Conservation (phyloP, 92 coral and sea anemone species). For the Isaurus tuberculatus region DNA sequence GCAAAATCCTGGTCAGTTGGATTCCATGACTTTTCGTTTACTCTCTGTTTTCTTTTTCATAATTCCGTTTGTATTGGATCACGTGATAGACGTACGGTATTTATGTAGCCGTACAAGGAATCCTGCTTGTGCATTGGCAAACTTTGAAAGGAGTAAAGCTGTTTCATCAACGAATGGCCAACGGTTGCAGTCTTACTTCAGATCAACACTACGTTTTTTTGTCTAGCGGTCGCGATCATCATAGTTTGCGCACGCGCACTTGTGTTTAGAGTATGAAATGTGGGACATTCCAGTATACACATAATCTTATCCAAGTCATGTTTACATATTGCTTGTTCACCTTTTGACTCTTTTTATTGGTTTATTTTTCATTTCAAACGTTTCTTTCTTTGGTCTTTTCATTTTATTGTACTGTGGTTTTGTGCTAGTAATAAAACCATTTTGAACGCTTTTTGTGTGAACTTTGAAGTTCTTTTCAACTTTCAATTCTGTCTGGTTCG, state of each 20-base stretch:
- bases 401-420: neutral
- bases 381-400: neutral
- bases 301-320: neutral
- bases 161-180: neutral
- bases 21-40: too few relatives aligned
- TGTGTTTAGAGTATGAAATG: slow-evolving; percentile 3
- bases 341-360: slow-evolving; percentile 22
- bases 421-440: slow-evolving; percentile 16
- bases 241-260: neutral
- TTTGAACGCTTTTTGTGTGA: neutral
- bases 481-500: neutral
- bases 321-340: neutral
- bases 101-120: too few relatives aligned
- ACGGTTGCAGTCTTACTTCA: neutral
- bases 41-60: too few relatives aligned
- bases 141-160: neutral
- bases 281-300: slow-evolving; percentile 34
- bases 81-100: too few relatives aligned
- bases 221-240: neutral
- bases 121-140: neutral
- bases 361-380: slow-evolving; percentile 32
- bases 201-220: neutral
- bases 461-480: neutral
- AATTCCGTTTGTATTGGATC: too few relatives aligned
- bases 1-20: too few relatives aligned